Percentiles rank a stretch among this genome's conserved stretches.
phyloP scores from a whole-genome alignment of 2,888 invertebrate genomes.

The Himalopsyche japonica region DNA sequence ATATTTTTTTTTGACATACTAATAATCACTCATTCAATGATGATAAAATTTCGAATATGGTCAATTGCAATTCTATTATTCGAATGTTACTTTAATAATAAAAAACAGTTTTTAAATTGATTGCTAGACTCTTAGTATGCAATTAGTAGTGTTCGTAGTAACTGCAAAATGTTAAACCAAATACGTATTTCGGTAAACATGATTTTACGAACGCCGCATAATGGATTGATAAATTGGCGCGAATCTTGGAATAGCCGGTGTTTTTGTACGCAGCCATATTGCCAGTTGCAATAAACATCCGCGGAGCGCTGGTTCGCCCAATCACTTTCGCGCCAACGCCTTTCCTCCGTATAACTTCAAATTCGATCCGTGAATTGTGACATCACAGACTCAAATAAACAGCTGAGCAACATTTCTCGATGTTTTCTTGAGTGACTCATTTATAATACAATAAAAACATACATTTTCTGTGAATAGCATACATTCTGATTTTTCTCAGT shows the following conservation, averaged over 20 bases:
- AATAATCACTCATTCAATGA: too few relatives aligned
- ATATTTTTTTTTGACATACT: too few relatives aligned
- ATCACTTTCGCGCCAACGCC: not conserved
- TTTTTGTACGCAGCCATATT: not conserved
- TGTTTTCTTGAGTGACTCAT: not conserved
- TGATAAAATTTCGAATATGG: too few relatives aligned
- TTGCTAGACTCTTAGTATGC: too few relatives aligned
- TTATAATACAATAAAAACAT: not conserved
- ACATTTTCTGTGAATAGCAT: not conserved
- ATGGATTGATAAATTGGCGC: not conserved
- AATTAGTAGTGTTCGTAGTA: too few relatives aligned
- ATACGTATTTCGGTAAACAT: too few relatives aligned
- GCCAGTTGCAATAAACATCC: not conserved
- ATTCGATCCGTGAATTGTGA: not conserved
- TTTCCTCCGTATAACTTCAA: not conserved
- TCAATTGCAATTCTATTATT: too few relatives aligned
- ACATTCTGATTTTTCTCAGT: too few relatives aligned
- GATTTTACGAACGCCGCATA: too few relatives aligned
- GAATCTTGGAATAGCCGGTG: not conserved
- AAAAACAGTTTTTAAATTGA: too few relatives aligned
- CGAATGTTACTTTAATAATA: too few relatives aligned
- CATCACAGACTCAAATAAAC: not conserved
- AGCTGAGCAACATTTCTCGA: not conserved
- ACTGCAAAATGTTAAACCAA: too few relatives aligned
- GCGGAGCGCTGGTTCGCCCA: not conserved